phyloP scores from a whole-genome alignment of 2,888 invertebrate species.

The Catocala nupta region DNA sequence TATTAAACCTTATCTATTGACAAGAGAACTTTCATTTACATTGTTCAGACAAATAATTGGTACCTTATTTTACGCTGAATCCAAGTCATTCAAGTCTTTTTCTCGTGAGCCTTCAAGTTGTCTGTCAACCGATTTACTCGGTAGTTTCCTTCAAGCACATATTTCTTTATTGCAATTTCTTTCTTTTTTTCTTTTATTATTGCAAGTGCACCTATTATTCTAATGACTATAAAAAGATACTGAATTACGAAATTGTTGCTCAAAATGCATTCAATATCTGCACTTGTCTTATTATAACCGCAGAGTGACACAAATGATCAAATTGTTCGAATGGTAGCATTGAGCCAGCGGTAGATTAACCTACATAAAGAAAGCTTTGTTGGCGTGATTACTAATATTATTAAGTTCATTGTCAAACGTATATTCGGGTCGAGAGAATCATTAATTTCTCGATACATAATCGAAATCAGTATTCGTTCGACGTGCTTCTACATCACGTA shows the following conservation, averaged over 20 bases:
- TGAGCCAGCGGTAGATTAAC: conserved; percentile 20
- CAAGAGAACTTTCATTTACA: conserved; percentile 30
- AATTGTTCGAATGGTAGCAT: conserved; percentile 5
- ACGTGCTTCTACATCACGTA: conserved; percentile 37
- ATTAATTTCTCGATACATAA: conserved; percentile 26
- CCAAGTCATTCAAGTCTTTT: no score
- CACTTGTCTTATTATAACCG: conserved; percentile 9
- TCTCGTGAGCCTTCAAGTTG: no score
- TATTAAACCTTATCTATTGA: conserved; percentile 45
- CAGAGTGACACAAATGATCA: conserved; percentile 15
- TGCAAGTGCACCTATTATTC: no score
- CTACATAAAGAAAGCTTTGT: conserved; percentile 14
- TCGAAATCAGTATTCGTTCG: conserved; percentile 40
- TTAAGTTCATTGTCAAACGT: conserved; percentile 17
- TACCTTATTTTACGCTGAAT: no score
- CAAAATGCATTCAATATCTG: no score
- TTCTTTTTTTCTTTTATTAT: no score
- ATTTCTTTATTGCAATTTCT: no score
- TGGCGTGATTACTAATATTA: conserved; percentile 1
- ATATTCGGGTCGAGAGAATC: conserved; percentile 7
- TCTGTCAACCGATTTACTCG: no score
- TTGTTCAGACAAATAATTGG: conserved; percentile 19
- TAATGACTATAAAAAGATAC: no score
- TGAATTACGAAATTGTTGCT: no score
- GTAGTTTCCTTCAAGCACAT: no score